Evolutionary conservation across 2,113 vertebrate species (phyloP).

Genomic region (Carassius gibelio): DNA sequence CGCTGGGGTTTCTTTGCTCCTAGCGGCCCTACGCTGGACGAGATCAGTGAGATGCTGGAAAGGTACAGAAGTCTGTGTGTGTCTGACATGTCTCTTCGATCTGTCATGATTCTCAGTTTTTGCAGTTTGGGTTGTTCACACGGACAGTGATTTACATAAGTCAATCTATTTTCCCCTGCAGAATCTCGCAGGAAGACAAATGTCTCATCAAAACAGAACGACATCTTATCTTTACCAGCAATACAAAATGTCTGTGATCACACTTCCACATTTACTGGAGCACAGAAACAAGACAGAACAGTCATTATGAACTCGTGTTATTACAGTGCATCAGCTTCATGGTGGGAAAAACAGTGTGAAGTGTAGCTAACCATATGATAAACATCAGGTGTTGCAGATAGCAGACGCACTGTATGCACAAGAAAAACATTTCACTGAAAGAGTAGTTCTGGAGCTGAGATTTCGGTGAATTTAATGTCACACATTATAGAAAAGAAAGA

Average conservation of each 20-base stretch:
- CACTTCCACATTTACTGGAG: not conserved
- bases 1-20: conserved; percentile 94
- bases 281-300: not conserved
- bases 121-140: not conserved
- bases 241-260: not conserved
- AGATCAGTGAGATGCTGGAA: conserved; percentile 81
- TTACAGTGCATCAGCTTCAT: not conserved
- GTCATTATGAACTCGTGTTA: not conserved
- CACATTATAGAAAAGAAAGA: not conserved
- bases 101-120: too few species aligned
- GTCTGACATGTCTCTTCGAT: not conserved
- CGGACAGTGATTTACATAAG: not conserved
- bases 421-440: not conserved
- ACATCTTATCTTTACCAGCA: not conserved
- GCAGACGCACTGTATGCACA: not conserved
- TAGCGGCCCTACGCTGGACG: conserved; percentile 82
- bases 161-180: not conserved
- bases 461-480: not conserved
- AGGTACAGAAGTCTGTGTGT: conserved; percentile 75
- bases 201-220: not conserved
- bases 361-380: not conserved
- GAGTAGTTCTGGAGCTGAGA: too few species aligned
- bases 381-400: not conserved
- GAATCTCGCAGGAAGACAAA: not conserved
- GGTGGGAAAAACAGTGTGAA: not conserved